Base-by-base conservation (phyloP, 2,797 vertebrate genomes). In the Leptodactylus fallax region DNA sequence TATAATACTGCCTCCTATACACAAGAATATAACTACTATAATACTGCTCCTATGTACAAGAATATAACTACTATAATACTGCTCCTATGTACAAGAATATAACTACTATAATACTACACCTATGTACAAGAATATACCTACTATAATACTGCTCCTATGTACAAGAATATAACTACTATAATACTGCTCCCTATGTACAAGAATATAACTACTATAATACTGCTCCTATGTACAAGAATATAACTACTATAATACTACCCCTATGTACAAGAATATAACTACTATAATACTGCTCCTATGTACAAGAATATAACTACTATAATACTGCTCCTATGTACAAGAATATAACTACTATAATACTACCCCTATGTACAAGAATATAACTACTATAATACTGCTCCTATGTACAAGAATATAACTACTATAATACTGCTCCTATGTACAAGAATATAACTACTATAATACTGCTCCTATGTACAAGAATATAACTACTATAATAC, bases 401-500 rank as follows among this genome's bases (percentile, higher is more conserved):
- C 63, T 27, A 67, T 67, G 1, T 67, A 67, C 63, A 67, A 67
- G 63, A 67, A 67, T 67, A 67, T 67, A 67, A 67, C 23, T 67
- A 27, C 63, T 67, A 67, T 67, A 67, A 67, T 67, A 67, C 23
- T 67, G 23, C 63, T 16, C 11, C 63, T 67, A 69, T 69, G 13
- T 67, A 67, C n/a, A 14, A 69, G 25, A 69, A 69, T 69, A 69
- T 69, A 69, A 69, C 27, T 69, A 69, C 25, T 69, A 69, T 69
- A 69, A 69, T 69, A 69, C 67, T 69, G 67, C 67, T 69, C 27
- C 67, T 69, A 69, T 69, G 7, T 69, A 69, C 67, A 69, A 69
- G 67, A 69, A 65, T 65, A 65, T 65, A 25, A 65, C n/a, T 65
- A 65, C 61, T 65, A 65, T 65, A 65, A 65, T 65, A 65, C n/a